Evolutionary conservation across 1,140 invertebrate species (phyloP).

Genomic region (Eufriesea mexicana): DNA sequence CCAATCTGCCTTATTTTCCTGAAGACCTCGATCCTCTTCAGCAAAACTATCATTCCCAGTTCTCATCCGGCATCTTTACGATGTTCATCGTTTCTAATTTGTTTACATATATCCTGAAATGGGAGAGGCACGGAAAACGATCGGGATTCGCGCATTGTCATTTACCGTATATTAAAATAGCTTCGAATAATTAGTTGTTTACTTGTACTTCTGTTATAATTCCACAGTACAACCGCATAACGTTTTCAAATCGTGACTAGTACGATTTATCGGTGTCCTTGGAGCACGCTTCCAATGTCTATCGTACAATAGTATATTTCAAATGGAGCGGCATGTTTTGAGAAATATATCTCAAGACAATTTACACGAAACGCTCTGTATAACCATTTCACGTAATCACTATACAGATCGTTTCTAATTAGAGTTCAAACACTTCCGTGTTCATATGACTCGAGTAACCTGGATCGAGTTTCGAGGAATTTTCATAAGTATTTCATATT

Average conservation of each 20-base stretch:
- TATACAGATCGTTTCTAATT: too few relatives aligned
- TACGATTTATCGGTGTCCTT: conserved; percentile 42
- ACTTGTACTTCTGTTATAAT: conserved; percentile 21
- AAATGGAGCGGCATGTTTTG: conserved; percentile 3
- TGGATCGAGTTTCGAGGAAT: too few relatives aligned
- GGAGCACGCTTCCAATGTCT: conserved; percentile 4
- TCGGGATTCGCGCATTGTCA: not conserved
- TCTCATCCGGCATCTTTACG: not conserved
- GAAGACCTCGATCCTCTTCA: too few relatives aligned
- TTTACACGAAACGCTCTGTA: not conserved
- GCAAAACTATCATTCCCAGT: not conserved
- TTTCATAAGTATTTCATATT: too few relatives aligned
- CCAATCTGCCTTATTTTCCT: too few relatives aligned
- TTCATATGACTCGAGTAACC: too few relatives aligned
- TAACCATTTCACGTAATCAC: not conserved
- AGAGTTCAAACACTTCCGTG: too few relatives aligned
- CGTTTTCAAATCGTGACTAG: conserved; percentile 38
- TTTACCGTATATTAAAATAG: not conserved
- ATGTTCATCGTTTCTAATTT: not conserved
- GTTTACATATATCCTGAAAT: not conserved
- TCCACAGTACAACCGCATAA: not conserved
- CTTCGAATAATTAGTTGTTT: conserved; percentile 3
- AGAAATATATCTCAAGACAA: not conserved
- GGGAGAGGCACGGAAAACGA: not conserved
- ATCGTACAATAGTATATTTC: not conserved